These are phyloP conservation scores for Lycorma delicatula DNA, from an alignment of 1,140 invertebrate genomes.

Conservation along the genomic window DNA sequence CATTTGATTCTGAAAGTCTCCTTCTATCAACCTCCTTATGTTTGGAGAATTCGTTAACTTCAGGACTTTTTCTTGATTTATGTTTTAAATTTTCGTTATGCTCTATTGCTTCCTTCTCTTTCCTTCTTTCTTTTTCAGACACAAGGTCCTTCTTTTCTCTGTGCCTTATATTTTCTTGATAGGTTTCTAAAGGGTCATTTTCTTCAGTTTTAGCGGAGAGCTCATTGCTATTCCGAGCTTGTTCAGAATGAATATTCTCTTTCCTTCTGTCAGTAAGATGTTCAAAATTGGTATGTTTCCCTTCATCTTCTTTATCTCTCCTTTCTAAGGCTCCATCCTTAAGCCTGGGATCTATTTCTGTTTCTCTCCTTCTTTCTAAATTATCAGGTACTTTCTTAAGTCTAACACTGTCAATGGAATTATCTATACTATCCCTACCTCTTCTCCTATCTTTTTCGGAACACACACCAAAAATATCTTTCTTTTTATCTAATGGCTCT, in stretches of 20 bases:
- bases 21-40: slow-evolving; percentile 4
- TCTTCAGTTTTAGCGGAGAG: slow-evolving; percentile 18
- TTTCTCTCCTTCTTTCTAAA: slow-evolving; percentile 18
- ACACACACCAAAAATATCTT: slow-evolving; percentile 24
- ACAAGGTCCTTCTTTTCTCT: slow-evolving; percentile 24
- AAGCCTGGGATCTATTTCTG: slow-evolving; percentile 14
- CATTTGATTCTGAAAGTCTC: not conserved
- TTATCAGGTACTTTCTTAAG: slow-evolving; percentile 28
- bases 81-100: slow-evolving; percentile 4
- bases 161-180: slow-evolving; percentile 14
- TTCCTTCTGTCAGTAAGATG: slow-evolving; percentile 12
- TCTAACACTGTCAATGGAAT: slow-evolving; percentile 23
- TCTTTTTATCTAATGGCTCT: slow-evolving; percentile 22
- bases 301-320: slow-evolving; percentile 3
- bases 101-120: slow-evolving; percentile 19
- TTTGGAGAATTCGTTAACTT: slow-evolving; percentile 3
- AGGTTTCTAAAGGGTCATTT: slow-evolving; percentile 5
- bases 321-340: slow-evolving; percentile 4
- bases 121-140: slow-evolving; percentile 20
- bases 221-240: slow-evolving; percentile 19
- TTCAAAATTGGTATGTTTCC: slow-evolving; percentile 3
- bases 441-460: slow-evolving; percentile 27
- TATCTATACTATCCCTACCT: slow-evolving; percentile 22
- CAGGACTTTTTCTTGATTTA: slow-evolving; percentile 17
- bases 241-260: slow-evolving; percentile 19